Base-by-base conservation (phyloP, 2,888 invertebrate genomes). In the Hydriomena furcata region DNA sequence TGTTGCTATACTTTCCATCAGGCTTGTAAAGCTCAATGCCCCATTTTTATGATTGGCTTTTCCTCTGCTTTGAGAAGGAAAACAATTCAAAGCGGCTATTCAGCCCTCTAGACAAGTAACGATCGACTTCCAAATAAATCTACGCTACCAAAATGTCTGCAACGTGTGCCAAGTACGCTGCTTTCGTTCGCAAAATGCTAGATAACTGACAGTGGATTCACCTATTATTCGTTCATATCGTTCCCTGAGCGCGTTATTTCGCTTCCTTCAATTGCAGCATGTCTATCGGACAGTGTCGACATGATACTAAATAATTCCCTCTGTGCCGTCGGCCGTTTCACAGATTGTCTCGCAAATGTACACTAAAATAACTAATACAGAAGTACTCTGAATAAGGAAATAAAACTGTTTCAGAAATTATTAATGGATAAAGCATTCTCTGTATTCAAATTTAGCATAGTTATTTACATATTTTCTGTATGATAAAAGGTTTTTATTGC, bases 251-350 rank as follows among this genome's bases (percentile, higher is more conserved):
- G 6, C 25, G 24, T 27, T 13, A 25, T 27, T 13, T 5, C 7
- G 7, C 23, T 11, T 30, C n/a, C 6, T 13, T 8, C 27, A 10
- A 25, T 37, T 27, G 32, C 11, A 23, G 11, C 24, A 35, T 30
- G 23, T 40, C 40, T 34, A 34, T 5, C n/a, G 7, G 23, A 13
- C 2, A 25, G 20, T 41, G 42, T 35, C 32, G 30, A 37, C 37
- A 37, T 25, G 30, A 34, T 21, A 43, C 43, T 55, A 47, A 55
- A 55, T 55, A 55, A 55, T 55, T 55, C 55, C 35, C 43, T 47
- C 25, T 55, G 11, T 20, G 28, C 17, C 42, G 30, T 10, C 38
- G n/a, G n/a, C n/a, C n/a, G 34, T 27, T 36, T 36, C 34, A 24
- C 40, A 45, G 45, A 52, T 52, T 52, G 45, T 30, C 35, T 43